Percentiles rank a stretch among this genome's conserved stretches.
phyloP scores from a whole-genome alignment of 2,113 vertebrate genomes.

The Anser brachyrhynchus region DNA sequence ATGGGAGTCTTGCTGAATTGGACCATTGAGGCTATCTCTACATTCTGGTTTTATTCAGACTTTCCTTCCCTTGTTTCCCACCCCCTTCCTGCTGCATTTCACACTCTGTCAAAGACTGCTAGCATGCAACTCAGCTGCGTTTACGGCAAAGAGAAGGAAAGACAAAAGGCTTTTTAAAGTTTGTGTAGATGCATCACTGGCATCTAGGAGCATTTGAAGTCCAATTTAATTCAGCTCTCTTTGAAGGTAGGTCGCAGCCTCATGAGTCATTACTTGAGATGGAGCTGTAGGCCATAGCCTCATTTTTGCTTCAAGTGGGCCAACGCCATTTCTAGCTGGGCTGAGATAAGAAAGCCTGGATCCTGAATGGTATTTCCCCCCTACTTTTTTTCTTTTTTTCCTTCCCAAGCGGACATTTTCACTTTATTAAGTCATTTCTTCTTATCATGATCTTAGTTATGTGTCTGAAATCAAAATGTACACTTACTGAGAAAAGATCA shows the following conservation, averaged over 20 bases:
- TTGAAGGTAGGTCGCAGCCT: neutral
- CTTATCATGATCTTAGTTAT: neutral
- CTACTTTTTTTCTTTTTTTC: neutral
- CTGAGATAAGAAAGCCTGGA: neutral
- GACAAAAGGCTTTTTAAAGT: neutral
- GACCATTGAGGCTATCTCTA: neutral
- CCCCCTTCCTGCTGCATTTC: neutral
- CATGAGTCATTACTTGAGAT: neutral
- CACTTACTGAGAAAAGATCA: constrained; percentile 75
- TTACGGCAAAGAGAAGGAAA: neutral
- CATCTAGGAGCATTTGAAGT: neutral
- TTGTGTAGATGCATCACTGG: neutral
- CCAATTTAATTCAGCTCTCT: neutral
- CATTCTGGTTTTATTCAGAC: neutral
- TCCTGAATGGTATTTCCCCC: neutral
- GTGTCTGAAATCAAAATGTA: neutral
- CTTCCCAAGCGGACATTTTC: neutral
- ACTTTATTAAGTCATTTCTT: neutral
- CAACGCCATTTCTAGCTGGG: neutral
- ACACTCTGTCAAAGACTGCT: neutral
- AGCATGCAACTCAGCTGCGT: fast-evolving
- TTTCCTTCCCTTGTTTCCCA: neutral
- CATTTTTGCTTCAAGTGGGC: neutral
- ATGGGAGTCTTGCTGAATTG: neutral
- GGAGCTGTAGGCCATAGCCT: neutral